These are phyloP conservation scores for Capreolus pygargus DNA, from an alignment of 2,113 vertebrate species.

Conservation along the genomic window DNA sequence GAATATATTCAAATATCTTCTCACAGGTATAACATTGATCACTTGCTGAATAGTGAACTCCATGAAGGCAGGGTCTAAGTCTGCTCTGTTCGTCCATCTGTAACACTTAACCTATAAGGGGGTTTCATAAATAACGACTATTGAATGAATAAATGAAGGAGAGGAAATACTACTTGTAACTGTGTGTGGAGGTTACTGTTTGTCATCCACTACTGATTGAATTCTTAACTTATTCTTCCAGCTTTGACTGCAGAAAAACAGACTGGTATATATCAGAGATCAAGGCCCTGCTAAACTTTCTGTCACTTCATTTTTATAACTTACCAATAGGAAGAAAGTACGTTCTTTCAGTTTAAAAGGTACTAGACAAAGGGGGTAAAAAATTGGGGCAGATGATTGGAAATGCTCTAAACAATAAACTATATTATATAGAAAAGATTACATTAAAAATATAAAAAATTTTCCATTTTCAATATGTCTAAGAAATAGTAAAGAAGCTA, in stretches of 20 bases:
- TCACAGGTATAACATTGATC: neutral
- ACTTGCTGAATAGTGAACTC: neutral
- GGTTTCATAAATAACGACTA: neutral
- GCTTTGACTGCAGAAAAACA: neutral
- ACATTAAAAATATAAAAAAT: neutral
- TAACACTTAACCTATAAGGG: neutral
- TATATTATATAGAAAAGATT: neutral
- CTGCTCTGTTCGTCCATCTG: neutral
- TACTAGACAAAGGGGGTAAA: neutral
- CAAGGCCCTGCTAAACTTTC: neutral
- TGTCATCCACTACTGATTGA: neutral
- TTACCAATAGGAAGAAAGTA: neutral
- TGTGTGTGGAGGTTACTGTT: neutral
- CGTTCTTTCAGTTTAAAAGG: neutral
- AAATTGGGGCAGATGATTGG: neutral
- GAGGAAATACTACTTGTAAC: neutral
- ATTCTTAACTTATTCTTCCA: neutral
- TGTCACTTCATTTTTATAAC: neutral
- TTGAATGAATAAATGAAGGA: neutral
- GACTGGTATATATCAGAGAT: neutral
- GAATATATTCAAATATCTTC: neutral
- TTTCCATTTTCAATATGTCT: slow-evolving; percentile 20
- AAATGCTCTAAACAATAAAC: neutral
- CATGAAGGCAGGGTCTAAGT: neutral
- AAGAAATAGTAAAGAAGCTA: neutral